phyloP scores from a whole-genome alignment of 2,888 invertebrate species.

The Drosophila percnosoma region DNA sequence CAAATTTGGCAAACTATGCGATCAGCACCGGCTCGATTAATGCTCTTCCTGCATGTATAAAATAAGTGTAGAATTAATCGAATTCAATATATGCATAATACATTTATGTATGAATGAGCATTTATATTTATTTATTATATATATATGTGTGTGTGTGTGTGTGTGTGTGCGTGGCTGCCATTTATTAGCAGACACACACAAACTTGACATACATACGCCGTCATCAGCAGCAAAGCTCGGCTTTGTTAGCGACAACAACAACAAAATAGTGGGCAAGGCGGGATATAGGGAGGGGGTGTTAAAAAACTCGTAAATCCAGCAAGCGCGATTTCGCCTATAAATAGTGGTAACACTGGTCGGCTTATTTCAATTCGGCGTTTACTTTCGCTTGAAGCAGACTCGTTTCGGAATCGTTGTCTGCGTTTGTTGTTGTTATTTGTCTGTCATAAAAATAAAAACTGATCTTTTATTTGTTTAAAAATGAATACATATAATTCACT shows the following conservation, averaged over 20 bases:
- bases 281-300: background rate
- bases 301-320: slow-evolving; percentile 46
- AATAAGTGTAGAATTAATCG: background rate
- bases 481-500: slow-evolving; percentile 35
- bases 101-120: background rate
- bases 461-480: slow-evolving; percentile 7
- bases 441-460: background rate
- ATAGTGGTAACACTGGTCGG: slow-evolving; percentile 71
- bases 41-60: background rate
- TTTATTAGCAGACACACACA: background rate
- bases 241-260: slow-evolving; percentile 14
- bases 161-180: background rate
- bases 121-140: background rate
- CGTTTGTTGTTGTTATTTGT: slow-evolving; percentile 14
- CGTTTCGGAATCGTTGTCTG: slow-evolving; percentile 35
- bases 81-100: background rate
- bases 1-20: background rate
- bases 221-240: slow-evolving; percentile 38
- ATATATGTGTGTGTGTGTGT: background rate
- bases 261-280: background rate
- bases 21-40: background rate
- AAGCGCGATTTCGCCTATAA: slow-evolving; percentile 68
- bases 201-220: slow-evolving; percentile 9
- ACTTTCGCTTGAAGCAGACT: slow-evolving; percentile 80
- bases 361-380: slow-evolving; percentile 72